A percentile compares a stretch with the other conserved stretches of the same genome.
Conservation (phyloP, 2,888 invertebrate genomes). For the Drosophila neotestacea region DNA sequence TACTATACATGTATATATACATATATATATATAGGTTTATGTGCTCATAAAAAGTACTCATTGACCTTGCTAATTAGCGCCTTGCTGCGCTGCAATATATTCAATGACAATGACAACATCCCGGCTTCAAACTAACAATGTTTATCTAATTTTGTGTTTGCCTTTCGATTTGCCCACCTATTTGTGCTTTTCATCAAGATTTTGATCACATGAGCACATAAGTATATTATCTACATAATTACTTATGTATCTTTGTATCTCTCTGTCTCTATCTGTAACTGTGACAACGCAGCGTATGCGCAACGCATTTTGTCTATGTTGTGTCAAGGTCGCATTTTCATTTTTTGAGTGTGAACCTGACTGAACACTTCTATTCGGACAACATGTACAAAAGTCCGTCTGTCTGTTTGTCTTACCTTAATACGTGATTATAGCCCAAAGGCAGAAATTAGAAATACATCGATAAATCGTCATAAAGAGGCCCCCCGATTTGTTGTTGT, state of each 20-base stretch:
- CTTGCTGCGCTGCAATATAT: slow-evolving; percentile 28
- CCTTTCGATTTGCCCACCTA: slow-evolving; percentile 9
- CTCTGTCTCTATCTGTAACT: background rate
- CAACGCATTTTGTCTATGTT: slow-evolving; percentile 46
- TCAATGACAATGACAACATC: slow-evolving; percentile 47
- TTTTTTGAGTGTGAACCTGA: slow-evolving; percentile 2
- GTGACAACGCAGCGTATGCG: slow-evolving; percentile 61
- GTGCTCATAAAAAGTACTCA: slow-evolving; percentile 18
- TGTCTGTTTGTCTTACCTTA: background rate
- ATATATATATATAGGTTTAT: background rate
- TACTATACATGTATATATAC: background rate
- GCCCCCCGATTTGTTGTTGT: slow-evolving; percentile 18
- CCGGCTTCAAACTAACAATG: slow-evolving; percentile 27
- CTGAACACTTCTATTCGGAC: slow-evolving; percentile 5
- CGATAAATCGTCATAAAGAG: slow-evolving; percentile 35
- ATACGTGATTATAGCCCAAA: slow-evolving; percentile 26
- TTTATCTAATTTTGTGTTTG: slow-evolving; percentile 51
- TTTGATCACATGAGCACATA: slow-evolving; percentile 38
- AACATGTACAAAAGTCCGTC: background rate
- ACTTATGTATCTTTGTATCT: background rate
- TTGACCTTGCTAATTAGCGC: slow-evolving; percentile 58
- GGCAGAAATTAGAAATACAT: slow-evolving; percentile 30
- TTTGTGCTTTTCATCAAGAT: slow-evolving; percentile 39
- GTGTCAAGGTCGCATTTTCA: slow-evolving; percentile 59
- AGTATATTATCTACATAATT: background rate